Conservation (phyloP, 2,888 invertebrate species). For the Polyploca ridens region DNA sequence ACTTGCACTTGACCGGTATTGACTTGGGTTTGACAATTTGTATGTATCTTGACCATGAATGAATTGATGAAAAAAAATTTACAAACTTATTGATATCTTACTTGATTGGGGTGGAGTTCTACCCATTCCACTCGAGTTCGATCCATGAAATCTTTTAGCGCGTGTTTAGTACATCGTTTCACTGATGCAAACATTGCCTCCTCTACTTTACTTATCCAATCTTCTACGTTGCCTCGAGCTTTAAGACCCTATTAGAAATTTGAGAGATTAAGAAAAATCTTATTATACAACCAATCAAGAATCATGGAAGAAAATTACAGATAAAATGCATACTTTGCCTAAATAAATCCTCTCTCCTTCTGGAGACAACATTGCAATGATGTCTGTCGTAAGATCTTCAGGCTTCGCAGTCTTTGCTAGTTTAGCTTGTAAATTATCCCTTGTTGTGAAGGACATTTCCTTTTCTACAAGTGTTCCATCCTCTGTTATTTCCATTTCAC, state of each 20-base stretch:
- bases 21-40: no score
- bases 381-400: constrained; percentile 90
- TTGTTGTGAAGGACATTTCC: constrained; percentile 74
- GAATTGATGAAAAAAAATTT: no score
- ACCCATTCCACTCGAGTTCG: constrained; percentile 90
- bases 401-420: constrained; percentile 67
- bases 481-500: constrained; percentile 80
- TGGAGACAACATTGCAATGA: constrained; percentile 94
- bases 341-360: constrained; percentile 93
- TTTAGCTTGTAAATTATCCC: constrained; percentile 70
- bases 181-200: constrained; percentile 94
- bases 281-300: not conserved
- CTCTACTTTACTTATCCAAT: constrained; percentile 96
- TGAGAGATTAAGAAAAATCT: constrained; percentile 18
- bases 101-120: constrained; percentile 89
- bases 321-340: constrained; percentile 83
- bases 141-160: constrained; percentile 87
- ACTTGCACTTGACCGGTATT: no score
- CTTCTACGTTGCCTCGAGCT: constrained; percentile 95
- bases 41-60: no score
- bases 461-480: constrained; percentile 76
- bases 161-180: constrained; percentile 89
- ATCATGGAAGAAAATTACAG: not conserved
- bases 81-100: constrained; percentile 41
- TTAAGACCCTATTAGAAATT: constrained; percentile 86